Conservation (phyloP, 2,888 invertebrate species). For the Apamea monoglypha region DNA sequence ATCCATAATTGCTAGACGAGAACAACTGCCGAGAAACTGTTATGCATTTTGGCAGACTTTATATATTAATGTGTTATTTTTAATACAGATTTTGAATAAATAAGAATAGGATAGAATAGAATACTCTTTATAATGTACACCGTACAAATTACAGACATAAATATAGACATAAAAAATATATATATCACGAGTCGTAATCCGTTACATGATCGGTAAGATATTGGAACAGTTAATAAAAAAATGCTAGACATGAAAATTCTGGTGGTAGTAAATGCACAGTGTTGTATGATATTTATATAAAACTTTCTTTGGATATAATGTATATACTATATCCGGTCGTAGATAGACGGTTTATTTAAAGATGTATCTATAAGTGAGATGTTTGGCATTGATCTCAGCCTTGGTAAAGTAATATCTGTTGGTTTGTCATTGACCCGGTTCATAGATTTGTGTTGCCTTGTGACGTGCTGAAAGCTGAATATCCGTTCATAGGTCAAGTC, state of each 20-base stretch:
- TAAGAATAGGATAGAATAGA: no score
- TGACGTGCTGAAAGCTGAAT: not conserved
- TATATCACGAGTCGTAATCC: not conserved
- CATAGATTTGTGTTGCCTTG: conserved; percentile 26
- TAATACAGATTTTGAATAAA: no score
- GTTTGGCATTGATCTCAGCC: conserved; percentile 45
- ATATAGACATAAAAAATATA: no score
- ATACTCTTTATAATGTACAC: no score
- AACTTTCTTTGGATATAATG: not conserved
- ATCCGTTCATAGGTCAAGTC: not conserved
- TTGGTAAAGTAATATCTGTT: conserved; percentile 24
- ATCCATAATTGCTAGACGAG: no score
- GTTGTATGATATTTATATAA: conserved; percentile 23
- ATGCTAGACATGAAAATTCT: not conserved
- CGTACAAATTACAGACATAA: no score
- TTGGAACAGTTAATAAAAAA: conserved; percentile 1
- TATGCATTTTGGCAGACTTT: no score
- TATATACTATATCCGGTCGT: conserved; percentile 25
- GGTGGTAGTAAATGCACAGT: not conserved
- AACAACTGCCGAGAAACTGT: no score
- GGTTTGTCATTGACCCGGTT: conserved; percentile 50
- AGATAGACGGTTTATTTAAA: conserved; percentile 45
- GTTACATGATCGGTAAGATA: not conserved
- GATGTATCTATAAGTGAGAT: conserved; percentile 17
- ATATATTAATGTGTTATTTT: no score